These are phyloP conservation scores for Pluvianellus socialis DNA, from an alignment of 2,113 vertebrate genomes.

Conservation along the genomic window DNA sequence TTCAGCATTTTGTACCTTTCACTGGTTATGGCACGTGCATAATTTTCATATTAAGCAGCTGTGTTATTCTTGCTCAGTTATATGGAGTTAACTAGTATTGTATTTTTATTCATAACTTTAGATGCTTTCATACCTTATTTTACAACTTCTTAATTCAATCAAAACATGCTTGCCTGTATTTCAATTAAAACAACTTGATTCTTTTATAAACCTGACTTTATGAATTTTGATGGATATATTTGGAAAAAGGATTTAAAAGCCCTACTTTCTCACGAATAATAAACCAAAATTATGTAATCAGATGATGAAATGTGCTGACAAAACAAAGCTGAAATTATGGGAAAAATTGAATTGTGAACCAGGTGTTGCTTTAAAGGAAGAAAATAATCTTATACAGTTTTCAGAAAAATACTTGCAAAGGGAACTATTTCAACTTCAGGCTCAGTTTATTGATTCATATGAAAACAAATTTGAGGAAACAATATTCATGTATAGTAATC, in stretches of 20 bases:
- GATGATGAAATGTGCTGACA: not conserved
- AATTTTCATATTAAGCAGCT: not conserved
- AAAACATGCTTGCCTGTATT: not conserved
- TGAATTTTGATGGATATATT: not conserved
- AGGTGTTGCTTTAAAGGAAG: not conserved
- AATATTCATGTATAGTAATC: not conserved
- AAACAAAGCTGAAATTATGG: not conserved
- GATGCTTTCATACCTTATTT: not conserved
- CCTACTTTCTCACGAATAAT: not conserved
- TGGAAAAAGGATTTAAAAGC: conserved; percentile 8
- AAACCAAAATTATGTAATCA: not conserved
- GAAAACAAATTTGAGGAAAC: not conserved
- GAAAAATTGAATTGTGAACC: not conserved
- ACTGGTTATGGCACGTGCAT: not conserved
- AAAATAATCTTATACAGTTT: not conserved
- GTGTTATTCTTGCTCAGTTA: not conserved
- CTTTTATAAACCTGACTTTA: not conserved
- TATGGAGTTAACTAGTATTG: not conserved
- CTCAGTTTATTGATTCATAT: not conserved
- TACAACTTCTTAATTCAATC: not conserved
- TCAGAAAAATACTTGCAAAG: not conserved
- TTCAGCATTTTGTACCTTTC: not conserved
- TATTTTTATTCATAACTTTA: not conserved
- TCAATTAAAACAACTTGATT: conserved; percentile 13
- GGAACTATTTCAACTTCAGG: not conserved